Percentiles rank a stretch among this genome's conserved stretches.
Conservation (phyloP, 2,797 vertebrate genomes). For the Babyrousa celebensis region DNA sequence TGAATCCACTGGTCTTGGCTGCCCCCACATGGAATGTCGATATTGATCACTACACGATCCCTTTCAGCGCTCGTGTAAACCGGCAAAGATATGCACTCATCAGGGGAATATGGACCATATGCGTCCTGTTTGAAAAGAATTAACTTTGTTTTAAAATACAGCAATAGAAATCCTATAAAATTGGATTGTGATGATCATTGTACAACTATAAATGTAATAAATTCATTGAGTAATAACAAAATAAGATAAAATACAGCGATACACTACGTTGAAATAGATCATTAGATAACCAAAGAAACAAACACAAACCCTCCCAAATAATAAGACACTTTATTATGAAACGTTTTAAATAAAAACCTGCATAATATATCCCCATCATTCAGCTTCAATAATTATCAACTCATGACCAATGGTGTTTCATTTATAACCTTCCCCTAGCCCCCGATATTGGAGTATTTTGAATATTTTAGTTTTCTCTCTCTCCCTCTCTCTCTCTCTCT, state of each 20-base stretch:
- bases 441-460: neutral
- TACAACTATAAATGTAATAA: too few species aligned
- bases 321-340: constrained; percentile 12
- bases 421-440: neutral
- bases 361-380: neutral
- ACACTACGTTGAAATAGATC: neutral
- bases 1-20: constrained; percentile 97
- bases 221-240: too few species aligned
- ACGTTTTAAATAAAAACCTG: constrained; percentile 63
- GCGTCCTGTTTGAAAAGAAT: constrained; percentile 88
- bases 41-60: constrained; percentile 95
- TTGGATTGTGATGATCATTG: too few species aligned
- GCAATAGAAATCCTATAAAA: neutral
- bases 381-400: neutral
- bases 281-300: constrained; percentile 23
- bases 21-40: constrained; percentile 95
- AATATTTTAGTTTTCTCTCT: neutral
- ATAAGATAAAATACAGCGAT: neutral
- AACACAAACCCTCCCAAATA: neutral
- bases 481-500: too few species aligned
- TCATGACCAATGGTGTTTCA: neutral
- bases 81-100: constrained; percentile 96
- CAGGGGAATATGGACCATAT: constrained; percentile 91
- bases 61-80: constrained; percentile 96
- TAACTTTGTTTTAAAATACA: constrained; percentile 33